A percentile compares a stretch with the other conserved stretches of the same genome.
phyloP scores from a whole-genome alignment of 92 coral and sea anemone genomes.

The Epizoanthus scotinus region DNA sequence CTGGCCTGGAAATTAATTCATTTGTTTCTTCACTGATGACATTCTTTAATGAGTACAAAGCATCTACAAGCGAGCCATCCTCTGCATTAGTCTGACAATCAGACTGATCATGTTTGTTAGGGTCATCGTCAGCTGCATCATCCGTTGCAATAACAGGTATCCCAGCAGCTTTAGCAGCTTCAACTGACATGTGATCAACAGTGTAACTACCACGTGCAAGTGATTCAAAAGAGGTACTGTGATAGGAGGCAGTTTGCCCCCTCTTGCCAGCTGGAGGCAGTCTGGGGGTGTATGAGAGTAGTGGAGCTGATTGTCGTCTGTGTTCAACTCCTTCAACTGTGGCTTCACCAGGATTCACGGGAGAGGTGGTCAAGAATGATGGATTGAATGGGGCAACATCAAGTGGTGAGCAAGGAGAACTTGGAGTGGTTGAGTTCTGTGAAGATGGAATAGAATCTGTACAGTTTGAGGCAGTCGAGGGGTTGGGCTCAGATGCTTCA shows the following conservation, averaged over 20 bases:
- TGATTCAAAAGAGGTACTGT: constrained; percentile 56
- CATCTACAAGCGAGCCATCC: constrained; percentile 26
- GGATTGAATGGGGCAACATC: constrained; percentile 87
- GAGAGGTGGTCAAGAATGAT: constrained; percentile 80
- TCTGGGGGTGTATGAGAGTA: constrained; percentile 35
- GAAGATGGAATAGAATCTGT: constrained; percentile 61
- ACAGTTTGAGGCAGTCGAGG: constrained; percentile 56
- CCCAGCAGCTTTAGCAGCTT: constrained; percentile 95
- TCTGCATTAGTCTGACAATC: not conserved
- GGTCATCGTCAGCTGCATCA: not conserved
- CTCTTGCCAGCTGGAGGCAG: constrained; percentile 15
- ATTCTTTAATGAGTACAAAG: constrained; percentile 10
- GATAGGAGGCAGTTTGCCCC: constrained; percentile 43
- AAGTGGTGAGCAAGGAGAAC: constrained; percentile 84
- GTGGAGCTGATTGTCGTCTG: constrained; percentile 36
- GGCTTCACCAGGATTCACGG: constrained; percentile 62
- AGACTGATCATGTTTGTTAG: not conserved
- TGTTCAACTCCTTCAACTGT: not conserved
- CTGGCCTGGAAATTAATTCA: not conserved
- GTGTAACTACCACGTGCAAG: constrained; percentile 91
- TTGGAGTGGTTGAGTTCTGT: constrained; percentile 78
- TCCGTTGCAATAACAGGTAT: constrained; percentile 80
- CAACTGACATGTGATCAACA: constrained; percentile 76
- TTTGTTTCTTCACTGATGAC: constrained; percentile 9
- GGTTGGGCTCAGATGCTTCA: constrained; percentile 69